These are phyloP conservation scores for Dicyrtomina minuta DNA, from an alignment of 2,888 invertebrate species.

Conservation along the genomic window DNA sequence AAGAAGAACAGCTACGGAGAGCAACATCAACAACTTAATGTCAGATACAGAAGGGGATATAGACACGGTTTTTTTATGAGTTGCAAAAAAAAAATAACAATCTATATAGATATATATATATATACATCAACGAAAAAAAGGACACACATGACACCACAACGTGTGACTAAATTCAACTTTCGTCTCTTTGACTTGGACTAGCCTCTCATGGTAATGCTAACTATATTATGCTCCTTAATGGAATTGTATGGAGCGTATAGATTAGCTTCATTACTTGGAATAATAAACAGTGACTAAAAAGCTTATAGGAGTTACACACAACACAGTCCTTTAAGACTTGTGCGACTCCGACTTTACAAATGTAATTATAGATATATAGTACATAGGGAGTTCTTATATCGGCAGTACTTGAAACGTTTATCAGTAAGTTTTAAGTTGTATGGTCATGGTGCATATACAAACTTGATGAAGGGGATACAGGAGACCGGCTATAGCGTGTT, in stretches of 20 bases:
- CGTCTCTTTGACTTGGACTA: neutral
- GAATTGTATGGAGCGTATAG: conserved; percentile 25
- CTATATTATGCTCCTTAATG: conserved; percentile 4
- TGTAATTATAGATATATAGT: neutral
- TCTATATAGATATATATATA: too few relatives aligned
- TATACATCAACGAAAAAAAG: too few relatives aligned
- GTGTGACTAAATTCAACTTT: conserved; percentile 10
- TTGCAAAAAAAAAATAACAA: conserved; percentile 20
- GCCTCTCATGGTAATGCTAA: neutral
- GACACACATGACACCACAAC: conserved; percentile 25
- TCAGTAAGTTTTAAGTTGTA: too few relatives aligned
- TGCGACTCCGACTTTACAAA: neutral
- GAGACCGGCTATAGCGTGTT: too few relatives aligned
- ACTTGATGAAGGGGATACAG: too few relatives aligned
- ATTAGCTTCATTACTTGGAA: conserved; percentile 17
- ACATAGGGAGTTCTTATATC: too few relatives aligned
- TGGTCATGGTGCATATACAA: too few relatives aligned
- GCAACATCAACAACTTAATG: neutral
- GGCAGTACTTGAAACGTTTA: too few relatives aligned
- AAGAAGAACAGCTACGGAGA: too few relatives aligned
- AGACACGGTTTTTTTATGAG: neutral
- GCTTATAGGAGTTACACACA: neutral
- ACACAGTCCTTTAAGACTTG: neutral
- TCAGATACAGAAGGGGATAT: neutral
- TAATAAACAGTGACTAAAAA: conserved; percentile 8